Conservation (phyloP, 2,113 vertebrate species). For the Antechinus flavipes region DNA sequence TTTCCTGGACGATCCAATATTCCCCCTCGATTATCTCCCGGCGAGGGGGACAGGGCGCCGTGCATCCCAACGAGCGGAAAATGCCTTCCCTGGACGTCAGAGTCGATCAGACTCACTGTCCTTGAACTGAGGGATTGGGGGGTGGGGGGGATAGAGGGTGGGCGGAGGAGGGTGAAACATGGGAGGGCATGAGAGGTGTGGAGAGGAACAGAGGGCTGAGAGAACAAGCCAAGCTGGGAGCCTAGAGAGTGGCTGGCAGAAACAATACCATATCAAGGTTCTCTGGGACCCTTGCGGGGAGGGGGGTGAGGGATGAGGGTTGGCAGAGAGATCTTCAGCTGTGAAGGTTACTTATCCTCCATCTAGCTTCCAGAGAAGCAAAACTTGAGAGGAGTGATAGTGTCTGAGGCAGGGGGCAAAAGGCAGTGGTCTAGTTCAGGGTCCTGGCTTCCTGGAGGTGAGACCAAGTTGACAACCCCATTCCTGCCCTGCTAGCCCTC, state of each 20-base stretch:
- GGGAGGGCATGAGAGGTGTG: not conserved
- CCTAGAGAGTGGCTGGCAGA: not conserved
- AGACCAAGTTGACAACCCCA: not conserved
- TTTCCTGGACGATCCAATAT: conserved; percentile 82
- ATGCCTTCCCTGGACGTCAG: conserved; percentile 25
- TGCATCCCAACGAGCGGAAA: conserved; percentile 59
- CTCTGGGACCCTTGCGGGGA: not conserved
- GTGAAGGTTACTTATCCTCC: not conserved
- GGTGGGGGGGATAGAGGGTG: no score
- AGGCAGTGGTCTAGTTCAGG: not conserved
- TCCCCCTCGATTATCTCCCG: conserved; percentile 80
- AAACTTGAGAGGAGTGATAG: not conserved
- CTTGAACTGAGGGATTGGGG: not conserved
- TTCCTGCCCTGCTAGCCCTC: not conserved
- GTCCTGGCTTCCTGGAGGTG: not conserved
- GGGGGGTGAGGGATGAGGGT: not conserved
- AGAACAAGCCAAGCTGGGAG: not conserved
- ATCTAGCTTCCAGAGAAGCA: not conserved
- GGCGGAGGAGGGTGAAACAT: not conserved
- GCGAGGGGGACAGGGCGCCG: conserved; percentile 40
- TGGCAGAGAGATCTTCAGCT: not conserved
- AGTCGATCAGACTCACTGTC: conserved; percentile 55
- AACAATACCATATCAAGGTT: not conserved
- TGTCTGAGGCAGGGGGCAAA: not conserved
- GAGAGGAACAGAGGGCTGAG: not conserved